Conservation (phyloP, 2,888 invertebrate genomes). For the Lasioglossum oenotherae region DNA sequence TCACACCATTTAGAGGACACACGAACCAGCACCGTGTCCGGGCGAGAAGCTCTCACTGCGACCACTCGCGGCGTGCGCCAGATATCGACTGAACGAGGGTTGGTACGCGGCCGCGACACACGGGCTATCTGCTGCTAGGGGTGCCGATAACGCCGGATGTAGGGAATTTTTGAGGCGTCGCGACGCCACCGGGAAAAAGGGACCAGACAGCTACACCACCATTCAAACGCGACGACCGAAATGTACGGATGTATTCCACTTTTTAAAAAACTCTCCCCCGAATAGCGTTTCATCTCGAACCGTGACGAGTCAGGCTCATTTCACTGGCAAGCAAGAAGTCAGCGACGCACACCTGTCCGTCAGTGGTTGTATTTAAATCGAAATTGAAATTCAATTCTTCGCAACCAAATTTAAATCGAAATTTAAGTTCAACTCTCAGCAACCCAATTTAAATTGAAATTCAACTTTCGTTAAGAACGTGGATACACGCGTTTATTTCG, state of each 20-base stretch:
- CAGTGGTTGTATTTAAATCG: no score
- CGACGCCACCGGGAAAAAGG: no score
- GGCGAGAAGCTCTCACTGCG: constrained; percentile 19
- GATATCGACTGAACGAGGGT: constrained; percentile 81
- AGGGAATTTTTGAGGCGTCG: constrained; percentile 57
- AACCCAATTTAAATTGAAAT: no score
- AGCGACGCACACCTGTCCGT: no score
- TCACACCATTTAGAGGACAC: not conserved
- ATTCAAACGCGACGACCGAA: not conserved
- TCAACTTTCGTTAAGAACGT: not conserved
- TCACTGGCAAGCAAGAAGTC: no score
- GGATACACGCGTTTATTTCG: not conserved
- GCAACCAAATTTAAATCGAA: no score
- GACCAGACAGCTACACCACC: no score
- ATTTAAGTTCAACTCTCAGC: no score
- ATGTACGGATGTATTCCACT: not conserved
- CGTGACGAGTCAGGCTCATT: no score
- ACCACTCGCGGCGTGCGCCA: constrained; percentile 64
- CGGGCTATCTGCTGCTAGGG: constrained; percentile 44
- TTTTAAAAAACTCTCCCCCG: not conserved
- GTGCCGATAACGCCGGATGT: constrained; percentile 62
- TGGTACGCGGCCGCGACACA: constrained; percentile 64
- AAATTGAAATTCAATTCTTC: no score
- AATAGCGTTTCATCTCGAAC: no score
- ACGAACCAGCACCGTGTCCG: constrained; percentile 28